These are phyloP conservation scores for Neosilurus hyrtlii DNA, from an alignment of 2,797 vertebrate species.

Conservation along the genomic window DNA sequence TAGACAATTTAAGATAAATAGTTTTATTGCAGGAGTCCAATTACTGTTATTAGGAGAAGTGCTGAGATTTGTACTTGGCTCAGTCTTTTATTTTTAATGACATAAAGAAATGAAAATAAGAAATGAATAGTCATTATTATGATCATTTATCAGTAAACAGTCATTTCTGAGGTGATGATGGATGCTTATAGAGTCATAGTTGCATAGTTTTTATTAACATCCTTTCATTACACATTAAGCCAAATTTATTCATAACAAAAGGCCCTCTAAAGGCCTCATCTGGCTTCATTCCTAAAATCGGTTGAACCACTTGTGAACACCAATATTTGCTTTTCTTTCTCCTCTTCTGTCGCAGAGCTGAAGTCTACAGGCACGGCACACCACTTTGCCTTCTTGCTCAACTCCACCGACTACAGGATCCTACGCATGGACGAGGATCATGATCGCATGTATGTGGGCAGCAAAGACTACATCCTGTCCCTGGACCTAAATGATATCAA, in stretches of 20 bases:
- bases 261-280: background rate
- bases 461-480: conserved; percentile 97
- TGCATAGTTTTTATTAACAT: conserved; percentile 8
- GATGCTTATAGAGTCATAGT: background rate
- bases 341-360: conserved; percentile 75
- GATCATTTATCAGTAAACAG: conserved; percentile 20
- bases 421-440: conserved; percentile 98
- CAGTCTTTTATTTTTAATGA: background rate
- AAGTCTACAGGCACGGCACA: conserved; percentile 92
- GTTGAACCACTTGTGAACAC: background rate
- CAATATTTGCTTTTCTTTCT: conserved; percentile 5
- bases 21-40: conserved; percentile 35
- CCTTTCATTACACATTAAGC: background rate
- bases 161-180: conserved; percentile 21
- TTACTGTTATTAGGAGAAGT: background rate
- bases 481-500: conserved; percentile 98
- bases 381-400: conserved; percentile 96
- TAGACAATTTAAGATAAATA: conserved; percentile 34
- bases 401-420: conserved; percentile 96
- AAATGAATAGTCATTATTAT: background rate
- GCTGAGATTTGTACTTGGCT: conserved; percentile 16
- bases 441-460: conserved; percentile 98
- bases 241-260: conserved; percentile 18
- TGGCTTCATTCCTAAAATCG: conserved; percentile 12
- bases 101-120: conserved; percentile 8